These are phyloP conservation scores for Acanthococcus lagerstroemiae DNA, from an alignment of 2,888 invertebrate genomes.

Conservation along the genomic window DNA sequence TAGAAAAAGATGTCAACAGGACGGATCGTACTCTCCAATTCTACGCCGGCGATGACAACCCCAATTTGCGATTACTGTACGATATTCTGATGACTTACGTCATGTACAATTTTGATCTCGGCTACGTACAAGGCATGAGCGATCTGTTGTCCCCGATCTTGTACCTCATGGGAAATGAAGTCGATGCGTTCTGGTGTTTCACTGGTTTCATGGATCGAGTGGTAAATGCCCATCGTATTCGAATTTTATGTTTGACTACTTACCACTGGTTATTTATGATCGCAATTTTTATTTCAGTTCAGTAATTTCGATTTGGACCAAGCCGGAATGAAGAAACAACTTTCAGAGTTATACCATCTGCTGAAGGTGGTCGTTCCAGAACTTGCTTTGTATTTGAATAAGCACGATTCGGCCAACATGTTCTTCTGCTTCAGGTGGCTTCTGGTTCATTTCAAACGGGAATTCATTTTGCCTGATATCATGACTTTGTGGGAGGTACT, in stretches of 20 bases:
- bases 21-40: constrained; percentile 86
- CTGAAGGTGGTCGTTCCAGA: constrained; percentile 72
- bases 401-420: constrained; percentile 88
- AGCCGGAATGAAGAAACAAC: constrained; percentile 87
- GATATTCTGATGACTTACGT: constrained; percentile 97
- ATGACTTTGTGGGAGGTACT: constrained; percentile 91
- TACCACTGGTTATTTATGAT: background rate
- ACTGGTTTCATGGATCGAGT: constrained; percentile 95
- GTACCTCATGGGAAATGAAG: constrained; percentile 79
- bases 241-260: constrained; percentile 6
- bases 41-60: constrained; percentile 88
- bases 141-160: constrained; percentile 89
- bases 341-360: constrained; percentile 71
- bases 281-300: constrained; percentile 46
- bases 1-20: constrained; percentile 92
- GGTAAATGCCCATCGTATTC: no score
- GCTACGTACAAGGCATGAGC: constrained; percentile 95
- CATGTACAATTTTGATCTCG: constrained; percentile 98
- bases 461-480: constrained; percentile 76
- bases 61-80: constrained; percentile 69
- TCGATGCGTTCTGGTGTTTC: constrained; percentile 98
- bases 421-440: constrained; percentile 99
- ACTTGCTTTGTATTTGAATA: constrained; percentile 73
- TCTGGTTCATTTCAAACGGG: constrained; percentile 88
- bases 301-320: constrained; percentile 96